Percentiles rank a stretch among this genome's conserved stretches.
phyloP scores from a whole-genome alignment of 2,113 vertebrate genomes.

The Hypocryptadius cinnamomeus region DNA sequence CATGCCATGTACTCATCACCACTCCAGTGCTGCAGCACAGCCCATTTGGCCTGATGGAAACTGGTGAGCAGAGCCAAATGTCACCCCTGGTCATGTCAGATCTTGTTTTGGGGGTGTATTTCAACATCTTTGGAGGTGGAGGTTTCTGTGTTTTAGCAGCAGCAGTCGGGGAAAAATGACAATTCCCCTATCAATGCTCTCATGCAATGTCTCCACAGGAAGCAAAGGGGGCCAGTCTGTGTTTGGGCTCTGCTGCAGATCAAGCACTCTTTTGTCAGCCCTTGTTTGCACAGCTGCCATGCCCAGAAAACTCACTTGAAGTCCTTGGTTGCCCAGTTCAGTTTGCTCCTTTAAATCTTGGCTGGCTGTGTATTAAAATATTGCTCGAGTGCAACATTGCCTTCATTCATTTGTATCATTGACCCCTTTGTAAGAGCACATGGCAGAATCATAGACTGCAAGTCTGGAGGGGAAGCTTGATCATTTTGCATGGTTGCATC shows the following conservation, averaged over 20 bases:
- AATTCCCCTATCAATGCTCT: background rate
- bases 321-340: background rate
- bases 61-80: background rate
- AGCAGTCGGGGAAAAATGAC: background rate
- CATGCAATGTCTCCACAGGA: background rate
- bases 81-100: background rate
- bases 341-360: background rate
- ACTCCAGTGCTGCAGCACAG: accelerated
- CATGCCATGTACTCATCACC: background rate
- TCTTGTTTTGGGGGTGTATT: background rate
- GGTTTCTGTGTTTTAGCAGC: background rate
- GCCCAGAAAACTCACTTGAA: background rate
- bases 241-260: background rate
- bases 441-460: background rate
- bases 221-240: background rate
- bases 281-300: constrained; percentile 12
- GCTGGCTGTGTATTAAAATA: background rate
- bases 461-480: background rate
- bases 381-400: background rate
- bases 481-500: background rate
- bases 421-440: background rate
- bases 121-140: background rate
- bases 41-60: background rate
- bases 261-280: background rate
- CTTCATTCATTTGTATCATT: background rate